Base-by-base conservation (phyloP, 92 coral and sea anemone species). In the Phenganax stokvisi region DNA sequence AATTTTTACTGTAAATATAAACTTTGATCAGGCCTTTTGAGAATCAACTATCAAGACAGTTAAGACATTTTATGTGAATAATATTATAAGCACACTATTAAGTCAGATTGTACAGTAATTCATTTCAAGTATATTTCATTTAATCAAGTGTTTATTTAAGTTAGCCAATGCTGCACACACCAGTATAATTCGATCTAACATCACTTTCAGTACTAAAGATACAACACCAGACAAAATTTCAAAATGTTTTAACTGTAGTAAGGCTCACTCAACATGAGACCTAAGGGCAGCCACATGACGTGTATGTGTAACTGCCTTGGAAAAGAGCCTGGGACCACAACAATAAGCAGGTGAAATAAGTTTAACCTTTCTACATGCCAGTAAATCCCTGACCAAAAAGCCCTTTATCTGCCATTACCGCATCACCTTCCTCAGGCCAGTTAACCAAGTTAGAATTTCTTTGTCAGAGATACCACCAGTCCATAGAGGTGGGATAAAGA, bases 231-330 rank as follows among this genome's bases (percentile, higher is more conserved):
- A 75, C 2, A 86, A 57, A 67, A 86, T 83, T 16, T 60, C 37
- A 58, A 77, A 83, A 65, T 83, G 87, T 66, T 83, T 86, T 51
- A 86, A 54, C 59, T 57, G 57, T 37, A 86, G 57, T 54, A 86
- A 76, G 58, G 76, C 25, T 57, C 87, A 58, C 68, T 84, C 88
- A 67, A 12, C 73, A 20, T 67, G 17, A 37, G 47, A 37, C 47
- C 47, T 37, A 37, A 37, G 47, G 47, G 47, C 47, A 37, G 47
- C 47, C 47, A 37, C 47, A 5, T 5, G 47, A 37, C 47, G 47
- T 37, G 47, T 37, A 37, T 37, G 47, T 37, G 47, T 37, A 37
- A 37, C 47, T 5, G 47, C 47, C 47, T 37, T 37, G 47, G 47
- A 37, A 37, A 5, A 37, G 47, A 37, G 47, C 47, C 47, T 37